These are phyloP conservation scores for Sclerurus mexicanus DNA, from an alignment of 2,113 vertebrate species.

Conservation along the genomic window DNA sequence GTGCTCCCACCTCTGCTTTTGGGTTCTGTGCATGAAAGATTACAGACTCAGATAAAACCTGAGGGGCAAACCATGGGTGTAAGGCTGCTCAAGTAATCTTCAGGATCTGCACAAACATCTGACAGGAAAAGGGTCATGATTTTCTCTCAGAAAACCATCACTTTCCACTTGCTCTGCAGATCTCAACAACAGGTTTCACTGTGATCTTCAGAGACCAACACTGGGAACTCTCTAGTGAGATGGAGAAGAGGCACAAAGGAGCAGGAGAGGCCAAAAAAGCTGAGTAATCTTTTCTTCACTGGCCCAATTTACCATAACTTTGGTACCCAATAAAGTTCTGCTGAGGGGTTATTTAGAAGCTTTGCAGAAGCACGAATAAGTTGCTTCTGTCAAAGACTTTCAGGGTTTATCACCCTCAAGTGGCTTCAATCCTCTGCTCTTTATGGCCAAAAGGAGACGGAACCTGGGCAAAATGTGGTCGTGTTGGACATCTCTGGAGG, in stretches of 20 bases:
- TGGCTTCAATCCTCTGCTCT: neutral
- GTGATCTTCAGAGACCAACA: neutral
- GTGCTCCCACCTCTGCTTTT: neutral
- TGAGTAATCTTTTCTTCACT: neutral
- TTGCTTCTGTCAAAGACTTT: neutral
- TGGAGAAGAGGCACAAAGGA: neutral
- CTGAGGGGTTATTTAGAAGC: neutral
- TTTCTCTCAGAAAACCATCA: neutral
- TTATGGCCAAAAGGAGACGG: neutral
- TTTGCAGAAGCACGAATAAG: neutral
- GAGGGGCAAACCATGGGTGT: neutral
- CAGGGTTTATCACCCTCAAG: neutral
- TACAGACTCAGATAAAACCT: neutral
- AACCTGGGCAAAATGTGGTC: fast-evolving
- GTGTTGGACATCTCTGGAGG: neutral
- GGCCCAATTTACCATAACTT: neutral
- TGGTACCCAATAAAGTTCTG: neutral
- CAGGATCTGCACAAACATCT: neutral
- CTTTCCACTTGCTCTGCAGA: neutral
- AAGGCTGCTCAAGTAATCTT: neutral
- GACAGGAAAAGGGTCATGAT: neutral
- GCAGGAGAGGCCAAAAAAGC: neutral
- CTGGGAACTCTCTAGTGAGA: neutral
- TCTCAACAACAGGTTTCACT: neutral
- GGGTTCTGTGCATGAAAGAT: neutral